Evolutionary conservation across 2,888 invertebrate species (phyloP), one percentile per base, ranked within the genome.

Genomic region (Parnassius apollo): DNA sequence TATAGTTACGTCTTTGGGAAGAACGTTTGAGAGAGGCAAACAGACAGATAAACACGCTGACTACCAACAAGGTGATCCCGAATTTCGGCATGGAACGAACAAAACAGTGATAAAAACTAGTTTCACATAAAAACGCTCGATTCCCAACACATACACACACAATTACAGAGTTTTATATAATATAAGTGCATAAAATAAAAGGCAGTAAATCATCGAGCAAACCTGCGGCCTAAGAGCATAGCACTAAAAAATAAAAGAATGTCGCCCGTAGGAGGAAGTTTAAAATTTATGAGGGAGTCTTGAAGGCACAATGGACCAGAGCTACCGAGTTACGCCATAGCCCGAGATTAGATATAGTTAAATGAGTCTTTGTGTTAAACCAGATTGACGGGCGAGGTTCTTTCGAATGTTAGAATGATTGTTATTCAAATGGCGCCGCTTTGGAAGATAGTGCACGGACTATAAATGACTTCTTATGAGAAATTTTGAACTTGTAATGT

Each of bases 271-370:
- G 59, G 60, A 54, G 54, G 59, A 51, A 74, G 73, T 69, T 77
- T 75, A 76, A 77, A 80, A 82, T 82, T 83, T 78, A 82, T 77
- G 77, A 77, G 71, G 71, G 72, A 78, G 76, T 77, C 78, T 81
- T 80, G 77, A 76, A 80, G 80, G 81, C 78, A 83, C 83, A 80
- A 75, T 78, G 75, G 74, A 73, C 71, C 69, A 35, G 69, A 76
- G 78, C 86, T 85, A 73, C 85, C 74, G 82, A 71, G 80, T 77
- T 86, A 86, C 85, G 77, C 79, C 25, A 35, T 44, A 45, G 67
- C 67, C 46, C 35, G 64, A 80, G 85, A 83, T 83, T 80, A 82
- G 83, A 82, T 83, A 78, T 74, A 75, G 74, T 77, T 79, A 81
- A 84, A 81, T 75, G 76, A 75, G 75, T 75, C 77, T 82, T 83